Evolutionary conservation across 2,797 vertebrate genomes (phyloP), one percentile per base, ranked within the genome.

Genomic region (Pipistrellus nathusii): DNA sequence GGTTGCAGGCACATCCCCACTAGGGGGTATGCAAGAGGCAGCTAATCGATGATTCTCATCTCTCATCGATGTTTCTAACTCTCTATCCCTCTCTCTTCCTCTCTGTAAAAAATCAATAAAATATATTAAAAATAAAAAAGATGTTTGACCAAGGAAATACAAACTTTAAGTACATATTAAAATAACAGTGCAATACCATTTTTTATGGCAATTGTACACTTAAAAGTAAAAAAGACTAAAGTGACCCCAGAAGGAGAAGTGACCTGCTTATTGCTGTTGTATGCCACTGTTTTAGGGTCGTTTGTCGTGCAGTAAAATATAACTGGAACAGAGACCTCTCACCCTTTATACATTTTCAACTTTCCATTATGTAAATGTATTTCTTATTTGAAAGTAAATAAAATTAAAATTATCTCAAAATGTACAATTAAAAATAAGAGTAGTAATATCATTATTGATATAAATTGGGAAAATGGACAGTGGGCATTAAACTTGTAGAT

Each of bases 401-500:
- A 71, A 53, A 75, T 35, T 86, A 75, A 90, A 95, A 87, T n/a
- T n/a, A n/a, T 83, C 4, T 46, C 44, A 21, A 68, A 3, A 68
- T 68, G n/a, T 68, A 68, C n/a, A 68, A 32, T 68, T 68, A 68
- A 68, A 68, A 68, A 64, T 27, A 21, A 87, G 3, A 59, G 30
- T 41, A 68, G 73, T 72, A 75, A 66, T 86, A 55, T 30, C 48
- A 46, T 0, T 86, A 21, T 84, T 94, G 35, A 75, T 71, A 1
- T 53, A 82, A 6, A 78, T 55, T 85, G 35, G 30, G 77, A 15
- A 78, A 64, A 38, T 80, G 18, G 9, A 69, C 27, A 75, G 23
- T 59, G 55, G 13, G 46, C 87, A 87, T 90, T 93, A 85, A 95
- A 92, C 84, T 30, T 69, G 9, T 32, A 62, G 53, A 85, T 25